phyloP scores from a whole-genome alignment of 1,140 invertebrate species.

The Andricus grossulariae region DNA sequence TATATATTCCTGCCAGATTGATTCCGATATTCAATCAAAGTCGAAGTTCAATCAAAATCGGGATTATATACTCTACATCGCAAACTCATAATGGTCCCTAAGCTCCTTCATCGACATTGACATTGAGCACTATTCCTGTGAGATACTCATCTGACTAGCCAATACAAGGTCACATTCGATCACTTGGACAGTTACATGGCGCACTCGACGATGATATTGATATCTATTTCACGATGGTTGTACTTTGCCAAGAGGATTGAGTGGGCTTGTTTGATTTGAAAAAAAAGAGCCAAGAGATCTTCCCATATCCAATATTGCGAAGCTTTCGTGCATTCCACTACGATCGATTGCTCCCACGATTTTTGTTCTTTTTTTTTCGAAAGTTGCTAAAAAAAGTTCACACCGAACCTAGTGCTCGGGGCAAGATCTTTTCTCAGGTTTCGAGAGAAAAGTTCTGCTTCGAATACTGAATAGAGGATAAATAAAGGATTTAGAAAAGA shows the following conservation, averaged over 20 bases:
- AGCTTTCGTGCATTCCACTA: neutral
- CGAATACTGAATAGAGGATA: conserved; percentile 19
- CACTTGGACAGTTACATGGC: conserved; percentile 9
- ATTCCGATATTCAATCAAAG: no score
- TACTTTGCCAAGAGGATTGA: neutral
- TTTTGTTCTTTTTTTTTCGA: neutral
- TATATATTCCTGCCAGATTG: no score
- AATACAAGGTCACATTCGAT: neutral
- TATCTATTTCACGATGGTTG: neutral
- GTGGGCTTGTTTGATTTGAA: conserved; percentile 25
- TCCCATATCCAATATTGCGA: neutral
- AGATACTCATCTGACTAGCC: conserved; percentile 4
- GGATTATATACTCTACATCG: neutral
- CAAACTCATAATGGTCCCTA: neutral
- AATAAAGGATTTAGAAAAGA: conserved; percentile 11
- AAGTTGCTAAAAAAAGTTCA: conserved; percentile 9
- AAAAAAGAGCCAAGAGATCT: neutral
- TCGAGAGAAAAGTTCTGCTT: conserved; percentile 11
- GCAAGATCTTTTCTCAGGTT: conserved; percentile 25
- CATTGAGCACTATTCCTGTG: conserved; percentile 2
- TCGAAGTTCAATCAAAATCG: neutral
- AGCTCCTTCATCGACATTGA: neutral
- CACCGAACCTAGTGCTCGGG: conserved; percentile 16
- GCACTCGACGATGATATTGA: neutral
- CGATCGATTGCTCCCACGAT: conserved; percentile 7